phyloP scores from a whole-genome alignment of 1,140 invertebrate genomes.

The Zaprionus ghesquierei region DNA sequence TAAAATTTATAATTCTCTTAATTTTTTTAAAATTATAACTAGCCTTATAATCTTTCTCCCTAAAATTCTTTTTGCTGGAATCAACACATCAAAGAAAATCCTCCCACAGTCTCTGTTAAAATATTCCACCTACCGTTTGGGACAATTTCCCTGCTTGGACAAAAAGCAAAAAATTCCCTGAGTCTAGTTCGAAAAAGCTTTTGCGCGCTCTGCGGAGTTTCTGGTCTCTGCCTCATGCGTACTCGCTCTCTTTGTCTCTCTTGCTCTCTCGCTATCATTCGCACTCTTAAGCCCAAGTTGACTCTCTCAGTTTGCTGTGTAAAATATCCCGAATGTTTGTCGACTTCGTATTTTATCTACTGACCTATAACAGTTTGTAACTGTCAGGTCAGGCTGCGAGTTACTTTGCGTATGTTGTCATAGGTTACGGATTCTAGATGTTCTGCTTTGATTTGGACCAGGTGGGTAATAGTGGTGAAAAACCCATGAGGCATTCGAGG shows the following conservation, averaged over 20 bases:
- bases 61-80: neutral
- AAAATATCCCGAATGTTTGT: neutral
- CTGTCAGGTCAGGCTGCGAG: constrained; percentile 52
- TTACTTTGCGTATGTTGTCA: constrained; percentile 74
- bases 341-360: constrained; percentile 48
- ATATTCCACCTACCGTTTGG: constrained; percentile 43
- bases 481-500: constrained; percentile 9
- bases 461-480: constrained; percentile 29
- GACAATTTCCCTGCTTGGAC: constrained; percentile 34
- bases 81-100: neutral
- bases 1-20: too few relatives aligned
- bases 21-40: too few relatives aligned
- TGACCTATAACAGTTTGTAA: constrained; percentile 68
- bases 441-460: constrained; percentile 31
- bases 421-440: constrained; percentile 57
- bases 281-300: neutral
- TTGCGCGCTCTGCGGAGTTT: neutral
- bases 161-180: neutral
- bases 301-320: neutral
- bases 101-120: constrained; percentile 12
- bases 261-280: neutral
- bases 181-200: constrained; percentile 56
- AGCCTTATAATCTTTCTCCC: neutral
- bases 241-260: neutral
- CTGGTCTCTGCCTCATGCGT: neutral